Base-by-base conservation (phyloP, 2,797 vertebrate species). In the Antrozous pallidus region DNA sequence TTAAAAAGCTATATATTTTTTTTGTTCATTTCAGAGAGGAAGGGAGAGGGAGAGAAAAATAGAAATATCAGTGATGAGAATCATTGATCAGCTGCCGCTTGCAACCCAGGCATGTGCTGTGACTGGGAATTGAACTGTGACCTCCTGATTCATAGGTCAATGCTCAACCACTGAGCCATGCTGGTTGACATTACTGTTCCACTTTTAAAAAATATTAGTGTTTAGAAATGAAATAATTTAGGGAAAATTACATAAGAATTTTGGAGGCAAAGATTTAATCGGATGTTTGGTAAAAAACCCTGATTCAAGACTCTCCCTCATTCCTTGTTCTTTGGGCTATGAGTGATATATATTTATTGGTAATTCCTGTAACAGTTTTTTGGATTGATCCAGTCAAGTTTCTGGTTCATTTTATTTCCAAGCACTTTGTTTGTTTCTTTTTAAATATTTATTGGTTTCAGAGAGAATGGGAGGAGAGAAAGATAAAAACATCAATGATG, bases 381-480 rank as follows among this genome's bases (percentile, higher is more conserved):
- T 73, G 36, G 26, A 67, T 88, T 73, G 58, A 77, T 75, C 12
- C 24, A 69, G 3, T 92, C 33, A 54, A 77, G 13, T 71, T 26
- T 80, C 40, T 58, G 47, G 58, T 96, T 93, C 49, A 49, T 0
- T 78, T 89, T 90, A 47, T 91, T 89, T 90, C 83, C 10, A 78
- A 56, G 33, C 28, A 61, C 45, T 91, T 94, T 67, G 20, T 85
- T 78, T 70, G 54, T 54, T 54, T 54, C 58, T 61, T 61, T 61
- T 61, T 24, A 24, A 4, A 56, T 61, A 31, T 31, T 28, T 31
- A 31, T 61, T 61, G 5, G 14, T 13, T 61, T 61, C 12, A 61
- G 58, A 31, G 58, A 61, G 58, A 28, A 61, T 31, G 58, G 28
- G 12, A 61, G 56, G 31, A 61, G 58, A 61, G 28, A 61, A 28